Evolutionary conservation across 2,888 invertebrate species (phyloP).

Genomic region (Antheraea assamensis): DNA sequence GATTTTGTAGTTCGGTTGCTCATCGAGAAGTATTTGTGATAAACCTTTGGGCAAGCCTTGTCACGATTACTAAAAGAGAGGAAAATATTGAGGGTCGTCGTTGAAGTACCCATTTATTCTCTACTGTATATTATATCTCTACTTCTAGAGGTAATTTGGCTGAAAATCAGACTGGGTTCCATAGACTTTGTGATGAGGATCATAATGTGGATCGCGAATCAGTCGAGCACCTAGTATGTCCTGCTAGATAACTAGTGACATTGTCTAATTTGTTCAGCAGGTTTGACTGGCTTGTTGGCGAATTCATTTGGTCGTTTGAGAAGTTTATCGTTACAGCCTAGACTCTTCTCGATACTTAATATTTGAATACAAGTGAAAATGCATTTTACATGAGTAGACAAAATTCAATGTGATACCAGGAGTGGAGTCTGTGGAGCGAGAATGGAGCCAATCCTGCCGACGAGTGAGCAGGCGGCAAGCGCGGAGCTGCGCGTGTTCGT

Average conservation of each 20-base stretch:
- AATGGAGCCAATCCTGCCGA: slow-evolving; percentile 86
- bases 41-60: background rate
- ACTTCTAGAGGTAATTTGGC: too few species aligned
- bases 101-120: too few species aligned
- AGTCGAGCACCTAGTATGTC: background rate
- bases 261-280: background rate
- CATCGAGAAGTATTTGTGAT: background rate
- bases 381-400: background rate
- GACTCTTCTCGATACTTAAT: background rate
- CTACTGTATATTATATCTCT: too few species aligned
- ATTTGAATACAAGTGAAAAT: background rate
- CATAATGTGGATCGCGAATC: background rate
- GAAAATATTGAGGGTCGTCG: too few species aligned
- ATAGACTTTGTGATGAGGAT: background rate
- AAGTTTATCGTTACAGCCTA: too few species aligned
- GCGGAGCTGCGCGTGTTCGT: slow-evolving; percentile 85
- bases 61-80: too few species aligned
- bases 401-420: slow-evolving; percentile 64
- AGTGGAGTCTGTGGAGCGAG: slow-evolving; percentile 87
- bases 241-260: background rate
- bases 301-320: too few species aligned
- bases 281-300: background rate
- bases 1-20: background rate
- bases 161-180: too few species aligned
- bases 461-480: slow-evolving; percentile 86